Percentiles rank a stretch among this genome's conserved stretches.
These are phyloP conservation scores for Rhogogaster chlorosoma DNA, from an alignment of 2,888 invertebrate species.

Conservation along the genomic window DNA sequence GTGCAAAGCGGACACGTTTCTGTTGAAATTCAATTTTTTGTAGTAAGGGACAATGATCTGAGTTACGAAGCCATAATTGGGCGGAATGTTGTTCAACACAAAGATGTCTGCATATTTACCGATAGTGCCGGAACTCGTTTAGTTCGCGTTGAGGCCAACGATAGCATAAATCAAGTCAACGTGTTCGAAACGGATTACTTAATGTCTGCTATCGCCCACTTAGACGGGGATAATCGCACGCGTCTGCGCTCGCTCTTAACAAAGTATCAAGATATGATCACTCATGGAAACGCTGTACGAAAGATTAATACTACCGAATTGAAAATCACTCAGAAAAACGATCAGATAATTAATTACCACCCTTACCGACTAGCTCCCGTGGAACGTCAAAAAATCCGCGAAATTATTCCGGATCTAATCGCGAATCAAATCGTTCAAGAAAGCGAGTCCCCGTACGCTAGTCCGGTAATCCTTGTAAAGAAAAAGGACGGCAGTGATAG, in stretches of 20 bases:
- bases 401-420: constrained; percentile 56
- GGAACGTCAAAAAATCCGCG: constrained; percentile 50
- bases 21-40: neutral
- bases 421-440: constrained; percentile 52
- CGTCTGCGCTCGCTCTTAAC: neutral
- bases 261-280: neutral
- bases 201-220: neutral
- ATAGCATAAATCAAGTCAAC: neutral
- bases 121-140: too few species aligned
- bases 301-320: neutral
- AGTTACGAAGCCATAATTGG: neutral
- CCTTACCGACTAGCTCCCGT: constrained; percentile 54
- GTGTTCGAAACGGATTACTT: neutral
- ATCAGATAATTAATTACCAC: constrained; percentile 24
- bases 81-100: neutral
- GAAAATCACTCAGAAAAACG: neutral
- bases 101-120: neutral
- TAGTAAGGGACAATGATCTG: neutral
- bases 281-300: neutral
- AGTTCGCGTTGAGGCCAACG: neutral
- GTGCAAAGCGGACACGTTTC: too few species aligned
- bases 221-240: neutral
- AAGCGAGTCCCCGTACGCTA: constrained; percentile 57
- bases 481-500: constrained; percentile 55
- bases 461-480: constrained; percentile 56